phyloP scores from a whole-genome alignment of 2,888 invertebrate genomes.

The Acrobasis repandana region DNA sequence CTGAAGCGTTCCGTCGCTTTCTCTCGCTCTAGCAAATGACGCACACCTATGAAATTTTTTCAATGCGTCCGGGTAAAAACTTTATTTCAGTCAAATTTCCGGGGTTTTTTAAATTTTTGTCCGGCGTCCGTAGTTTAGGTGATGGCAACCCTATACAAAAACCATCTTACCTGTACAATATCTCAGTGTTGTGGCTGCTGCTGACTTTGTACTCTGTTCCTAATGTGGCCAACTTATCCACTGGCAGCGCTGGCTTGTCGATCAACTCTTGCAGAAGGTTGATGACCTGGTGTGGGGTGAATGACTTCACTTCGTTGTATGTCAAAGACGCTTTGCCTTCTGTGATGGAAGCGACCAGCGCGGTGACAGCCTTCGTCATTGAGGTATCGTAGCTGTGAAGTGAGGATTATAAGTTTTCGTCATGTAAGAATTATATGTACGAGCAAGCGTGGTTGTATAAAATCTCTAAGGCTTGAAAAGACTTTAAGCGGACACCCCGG shows the following conservation, averaged over 20 bases:
- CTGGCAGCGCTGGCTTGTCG: conserved; percentile 74
- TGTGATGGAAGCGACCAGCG: conserved; percentile 76
- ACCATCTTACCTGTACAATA: conserved; percentile 73
- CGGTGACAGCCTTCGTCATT: conserved; percentile 83
- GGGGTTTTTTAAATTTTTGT: no score
- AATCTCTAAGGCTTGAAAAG: no score
- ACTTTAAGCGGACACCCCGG: no score
- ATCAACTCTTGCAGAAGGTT: conserved; percentile 88
- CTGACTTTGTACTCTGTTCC: conserved; percentile 85
- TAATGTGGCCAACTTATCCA: conserved; percentile 71
- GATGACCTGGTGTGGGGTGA: conserved; percentile 86
- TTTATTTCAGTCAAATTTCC: no score
- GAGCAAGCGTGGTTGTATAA: no score
- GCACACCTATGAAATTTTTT: no score
- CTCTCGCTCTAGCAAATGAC: no score
- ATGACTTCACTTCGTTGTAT: conserved; percentile 74
- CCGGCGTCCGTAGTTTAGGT: no score
- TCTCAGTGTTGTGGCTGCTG: conserved; percentile 88
- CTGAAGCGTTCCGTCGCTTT: no score
- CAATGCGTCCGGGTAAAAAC: no score
- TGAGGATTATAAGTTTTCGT: conserved; percentile 3
- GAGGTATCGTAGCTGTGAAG: conserved; percentile 85
- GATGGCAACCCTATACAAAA: no score
- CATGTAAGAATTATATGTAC: no score
- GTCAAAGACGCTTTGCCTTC: conserved; percentile 64